Percentiles rank a stretch among this genome's conserved stretches.
Evolutionary conservation across 2,888 invertebrate species (phyloP).

Genomic region (Patella pellucida): DNA sequence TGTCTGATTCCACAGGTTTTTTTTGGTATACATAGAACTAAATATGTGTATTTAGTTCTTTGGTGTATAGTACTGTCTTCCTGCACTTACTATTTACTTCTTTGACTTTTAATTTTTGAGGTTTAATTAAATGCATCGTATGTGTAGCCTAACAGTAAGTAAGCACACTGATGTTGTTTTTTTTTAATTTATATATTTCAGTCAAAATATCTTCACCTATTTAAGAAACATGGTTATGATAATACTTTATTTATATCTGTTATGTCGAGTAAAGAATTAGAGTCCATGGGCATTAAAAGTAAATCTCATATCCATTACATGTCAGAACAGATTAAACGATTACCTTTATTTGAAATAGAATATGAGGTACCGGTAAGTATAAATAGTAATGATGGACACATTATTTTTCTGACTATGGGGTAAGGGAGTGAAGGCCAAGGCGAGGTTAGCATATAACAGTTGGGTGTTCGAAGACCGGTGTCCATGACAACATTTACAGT

Average conservation of each 20-base stretch:
- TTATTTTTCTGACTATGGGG: too few species aligned
- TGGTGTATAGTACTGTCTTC: too few species aligned
- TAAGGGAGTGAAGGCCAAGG: too few species aligned
- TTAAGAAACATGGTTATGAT: constrained; percentile 53
- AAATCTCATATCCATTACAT: constrained; percentile 43
- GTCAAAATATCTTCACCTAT: constrained; percentile 25
- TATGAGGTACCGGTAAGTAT: constrained; percentile 51
- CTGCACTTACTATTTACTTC: background rate
- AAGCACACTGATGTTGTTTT: constrained; percentile 13
- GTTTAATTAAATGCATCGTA: too few species aligned
- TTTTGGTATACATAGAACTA: too few species aligned
- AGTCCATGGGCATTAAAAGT: constrained; percentile 49
- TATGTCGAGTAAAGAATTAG: constrained; percentile 54
- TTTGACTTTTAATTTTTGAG: background rate
- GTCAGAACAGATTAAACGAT: constrained; percentile 42
- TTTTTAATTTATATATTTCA: background rate
- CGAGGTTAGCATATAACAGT: too few species aligned
- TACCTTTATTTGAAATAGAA: constrained; percentile 55
- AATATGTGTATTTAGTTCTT: too few species aligned
- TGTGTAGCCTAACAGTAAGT: constrained; percentile 5
- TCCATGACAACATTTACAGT: too few species aligned
- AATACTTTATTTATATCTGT: constrained; percentile 56
- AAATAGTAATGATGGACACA: too few species aligned
- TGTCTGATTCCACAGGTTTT: background rate
- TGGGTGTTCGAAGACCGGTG: too few species aligned